Conservation (phyloP, 2,113 vertebrate species). For the Hassar affinis region DNA sequence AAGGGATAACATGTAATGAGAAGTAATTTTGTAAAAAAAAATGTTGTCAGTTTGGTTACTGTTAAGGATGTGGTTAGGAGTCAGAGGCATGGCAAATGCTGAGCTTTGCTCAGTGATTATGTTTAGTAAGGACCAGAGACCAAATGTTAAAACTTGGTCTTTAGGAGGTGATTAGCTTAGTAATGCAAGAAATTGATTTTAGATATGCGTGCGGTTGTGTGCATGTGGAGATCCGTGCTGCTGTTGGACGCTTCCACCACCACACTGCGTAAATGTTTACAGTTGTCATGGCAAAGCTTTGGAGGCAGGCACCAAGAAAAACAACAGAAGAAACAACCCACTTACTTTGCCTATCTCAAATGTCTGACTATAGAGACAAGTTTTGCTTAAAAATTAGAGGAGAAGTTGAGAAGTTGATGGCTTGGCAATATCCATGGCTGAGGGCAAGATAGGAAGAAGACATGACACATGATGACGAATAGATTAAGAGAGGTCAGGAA, state of each 20-base stretch:
- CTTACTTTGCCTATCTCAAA: conserved; percentile 1
- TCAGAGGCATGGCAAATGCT: not conserved
- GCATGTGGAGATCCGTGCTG: not conserved
- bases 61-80: not conserved
- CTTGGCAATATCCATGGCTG: not conserved
- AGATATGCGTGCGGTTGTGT: not conserved
- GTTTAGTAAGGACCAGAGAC: not conserved
- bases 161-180: not conserved
- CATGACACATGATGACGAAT: not conserved
- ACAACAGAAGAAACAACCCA: conserved; percentile 1
- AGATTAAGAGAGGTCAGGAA: conserved; percentile 13
- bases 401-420: not conserved
- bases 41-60: not conserved
- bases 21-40: not conserved
- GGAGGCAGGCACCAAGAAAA: conserved; percentile 29
- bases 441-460: not conserved
- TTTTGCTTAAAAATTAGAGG: conserved; percentile 19
- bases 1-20: not conserved
- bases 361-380: conserved; percentile 5
- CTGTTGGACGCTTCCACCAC: conserved; percentile 25
- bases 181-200: not conserved
- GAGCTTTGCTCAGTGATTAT: not conserved
- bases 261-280: conserved; percentile 47
- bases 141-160: not conserved
- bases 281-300: conserved; percentile 43